These are phyloP conservation scores for Sebastes taczanowskii DNA, from an alignment of 2,797 vertebrate genomes.

Conservation along the genomic window DNA sequence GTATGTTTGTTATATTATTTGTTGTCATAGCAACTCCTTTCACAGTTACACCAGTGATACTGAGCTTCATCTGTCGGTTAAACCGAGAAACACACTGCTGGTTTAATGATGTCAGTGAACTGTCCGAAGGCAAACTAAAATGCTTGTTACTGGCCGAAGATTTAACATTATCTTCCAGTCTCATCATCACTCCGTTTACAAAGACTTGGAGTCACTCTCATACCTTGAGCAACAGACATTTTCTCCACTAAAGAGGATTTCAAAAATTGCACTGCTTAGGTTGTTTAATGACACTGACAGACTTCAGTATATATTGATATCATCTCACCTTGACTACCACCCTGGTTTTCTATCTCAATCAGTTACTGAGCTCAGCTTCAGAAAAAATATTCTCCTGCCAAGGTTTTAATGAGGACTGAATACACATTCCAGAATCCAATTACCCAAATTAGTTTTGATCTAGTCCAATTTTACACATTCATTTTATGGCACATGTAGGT, in stretches of 20 bases:
- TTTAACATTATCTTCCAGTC: slow-evolving; percentile 9
- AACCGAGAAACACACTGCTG: slow-evolving; percentile 16
- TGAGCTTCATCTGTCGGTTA: slow-evolving; percentile 10
- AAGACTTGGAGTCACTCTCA: neutral
- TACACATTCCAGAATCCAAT: slow-evolving; percentile 36
- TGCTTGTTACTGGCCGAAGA: neutral
- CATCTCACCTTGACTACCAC: slow-evolving; percentile 10
- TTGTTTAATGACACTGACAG: neutral
- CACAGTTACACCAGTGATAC: neutral
- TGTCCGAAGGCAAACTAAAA: slow-evolving; percentile 19
- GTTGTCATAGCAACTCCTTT: slow-evolving; percentile 56
- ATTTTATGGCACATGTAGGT: neutral
- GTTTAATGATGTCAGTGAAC: slow-evolving; percentile 1
- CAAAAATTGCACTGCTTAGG: neutral
- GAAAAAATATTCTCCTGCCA: slow-evolving; percentile 24
- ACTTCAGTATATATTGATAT: neutral
- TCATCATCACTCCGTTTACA: neutral
- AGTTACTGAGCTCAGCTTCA: slow-evolving; percentile 12
- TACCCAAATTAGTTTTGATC: slow-evolving; percentile 38
- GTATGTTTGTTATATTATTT: slow-evolving; percentile 21
- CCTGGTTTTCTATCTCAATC: slow-evolving; percentile 3
- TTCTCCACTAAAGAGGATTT: neutral
- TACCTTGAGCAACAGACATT: neutral
- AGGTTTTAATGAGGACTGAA: slow-evolving; percentile 43
- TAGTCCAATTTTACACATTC: slow-evolving; percentile 22